A percentile compares a stretch with the other conserved stretches of the same genome.
Evolutionary conservation across 2,113 vertebrate genomes (phyloP).

Genomic region (Callochromis pleurospilus): DNA sequence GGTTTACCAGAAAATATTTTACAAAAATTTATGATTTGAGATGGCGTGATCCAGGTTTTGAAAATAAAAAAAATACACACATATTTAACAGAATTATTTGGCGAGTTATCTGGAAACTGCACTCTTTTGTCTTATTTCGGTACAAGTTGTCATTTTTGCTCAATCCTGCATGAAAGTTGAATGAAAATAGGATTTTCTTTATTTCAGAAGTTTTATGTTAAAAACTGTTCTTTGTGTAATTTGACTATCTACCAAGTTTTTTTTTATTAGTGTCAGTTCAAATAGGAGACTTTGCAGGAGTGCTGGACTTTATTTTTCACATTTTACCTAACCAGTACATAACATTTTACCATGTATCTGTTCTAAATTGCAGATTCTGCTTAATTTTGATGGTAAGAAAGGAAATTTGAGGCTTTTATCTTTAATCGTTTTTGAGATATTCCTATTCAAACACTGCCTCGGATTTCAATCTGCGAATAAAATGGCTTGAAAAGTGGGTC

Average conservation of each 20-base stretch:
- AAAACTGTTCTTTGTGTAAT: not conserved
- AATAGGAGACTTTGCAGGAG: not conserved
- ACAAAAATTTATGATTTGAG: not conserved
- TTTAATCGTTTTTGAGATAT: not conserved
- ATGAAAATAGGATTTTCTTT: not conserved
- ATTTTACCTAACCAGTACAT: not conserved
- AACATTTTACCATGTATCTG: not conserved
- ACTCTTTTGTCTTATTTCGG: not conserved
- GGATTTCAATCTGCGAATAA: not conserved
- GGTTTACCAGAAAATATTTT: not conserved
- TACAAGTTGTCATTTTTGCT: not conserved
- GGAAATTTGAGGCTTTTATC: not conserved
- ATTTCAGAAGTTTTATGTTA: not conserved
- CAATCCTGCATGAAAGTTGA: not conserved
- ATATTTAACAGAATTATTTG: not conserved
- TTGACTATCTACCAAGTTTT: not conserved
- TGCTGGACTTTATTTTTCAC: not conserved
- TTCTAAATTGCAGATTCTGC: not conserved
- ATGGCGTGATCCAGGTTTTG: not conserved
- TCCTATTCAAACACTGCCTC: not conserved
- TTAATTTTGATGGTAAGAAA: not conserved
- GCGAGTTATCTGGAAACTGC: not conserved
- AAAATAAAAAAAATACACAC: fast-evolving
- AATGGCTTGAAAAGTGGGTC: not conserved
- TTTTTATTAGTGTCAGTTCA: not conserved